Conservation (phyloP, 2,113 vertebrate species). For the Pithys albifrons region DNA sequence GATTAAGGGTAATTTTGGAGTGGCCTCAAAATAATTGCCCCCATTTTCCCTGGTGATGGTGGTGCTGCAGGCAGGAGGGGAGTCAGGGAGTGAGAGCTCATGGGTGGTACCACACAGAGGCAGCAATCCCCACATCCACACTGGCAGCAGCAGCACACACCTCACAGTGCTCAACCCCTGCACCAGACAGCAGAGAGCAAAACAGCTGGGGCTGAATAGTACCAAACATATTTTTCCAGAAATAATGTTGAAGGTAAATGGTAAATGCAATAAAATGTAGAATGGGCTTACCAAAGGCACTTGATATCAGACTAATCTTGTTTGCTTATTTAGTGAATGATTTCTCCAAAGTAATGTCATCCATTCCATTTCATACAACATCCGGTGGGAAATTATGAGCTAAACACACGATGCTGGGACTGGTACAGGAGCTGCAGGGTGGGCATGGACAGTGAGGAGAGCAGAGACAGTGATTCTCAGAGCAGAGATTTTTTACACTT, state of each 20-base stretch:
- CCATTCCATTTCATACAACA: not conserved
- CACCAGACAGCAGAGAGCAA: not conserved
- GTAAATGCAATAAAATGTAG: not conserved
- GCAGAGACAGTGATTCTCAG: not conserved
- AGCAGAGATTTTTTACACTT: not conserved
- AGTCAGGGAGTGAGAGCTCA: not conserved
- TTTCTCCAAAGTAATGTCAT: not conserved
- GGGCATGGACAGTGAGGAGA: not conserved
- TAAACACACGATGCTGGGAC: not conserved
- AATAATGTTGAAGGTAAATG: not conserved
- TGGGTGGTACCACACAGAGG: not conserved
- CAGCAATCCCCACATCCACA: not conserved
- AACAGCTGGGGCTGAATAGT: not conserved
- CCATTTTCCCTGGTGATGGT: not conserved
- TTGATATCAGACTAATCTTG: not conserved
- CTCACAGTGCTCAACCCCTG: not conserved
- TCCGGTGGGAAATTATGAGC: not conserved
- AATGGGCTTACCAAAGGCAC: not conserved
- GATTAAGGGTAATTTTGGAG: constrained; percentile 21
- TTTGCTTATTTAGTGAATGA: not conserved
- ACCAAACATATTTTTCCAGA: not conserved
- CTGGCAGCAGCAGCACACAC: not conserved
- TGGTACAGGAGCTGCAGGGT: fast-evolving
- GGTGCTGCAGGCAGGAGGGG: not conserved
- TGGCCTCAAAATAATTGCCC: not conserved